A percentile compares a stretch with the other conserved stretches of the same genome.
Conservation (phyloP, 2,113 vertebrate species). For the Aix galericulata region DNA sequence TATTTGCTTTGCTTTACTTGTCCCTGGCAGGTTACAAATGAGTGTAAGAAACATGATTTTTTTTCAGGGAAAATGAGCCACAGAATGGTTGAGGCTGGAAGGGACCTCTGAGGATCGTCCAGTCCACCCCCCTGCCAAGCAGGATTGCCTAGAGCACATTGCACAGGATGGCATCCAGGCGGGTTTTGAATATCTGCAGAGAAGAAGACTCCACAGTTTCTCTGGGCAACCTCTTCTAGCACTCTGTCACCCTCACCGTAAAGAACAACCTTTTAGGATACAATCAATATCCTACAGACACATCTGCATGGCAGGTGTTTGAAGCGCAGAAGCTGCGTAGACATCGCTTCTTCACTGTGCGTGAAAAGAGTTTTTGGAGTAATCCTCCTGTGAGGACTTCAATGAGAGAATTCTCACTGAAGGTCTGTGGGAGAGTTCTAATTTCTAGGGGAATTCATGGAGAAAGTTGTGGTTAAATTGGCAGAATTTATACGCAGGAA, state of each 20-base stretch:
- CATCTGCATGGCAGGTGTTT: background rate
- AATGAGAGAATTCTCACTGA: background rate
- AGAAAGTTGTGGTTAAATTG: slow-evolving; percentile 2
- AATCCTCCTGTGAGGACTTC: background rate
- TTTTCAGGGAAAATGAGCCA: background rate
- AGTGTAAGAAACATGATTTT: slow-evolving; percentile 1
- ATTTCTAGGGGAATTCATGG: background rate
- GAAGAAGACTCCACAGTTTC: background rate
- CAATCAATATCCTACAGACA: background rate
- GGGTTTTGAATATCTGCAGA: too few relatives aligned
- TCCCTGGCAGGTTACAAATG: slow-evolving; percentile 25
- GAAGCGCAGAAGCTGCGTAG: background rate
- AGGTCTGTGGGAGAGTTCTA: background rate
- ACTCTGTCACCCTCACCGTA: too few relatives aligned
- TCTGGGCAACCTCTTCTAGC: background rate
- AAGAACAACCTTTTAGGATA: background rate
- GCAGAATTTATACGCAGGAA: background rate
- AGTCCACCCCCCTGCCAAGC: background rate
- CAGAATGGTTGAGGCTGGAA: background rate
- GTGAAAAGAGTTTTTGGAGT: background rate
- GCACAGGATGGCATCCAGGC: too few relatives aligned
- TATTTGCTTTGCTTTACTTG: slow-evolving; percentile 22
- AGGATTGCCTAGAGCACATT: background rate
- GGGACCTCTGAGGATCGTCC: background rate
- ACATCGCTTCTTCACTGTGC: background rate